Evolutionary conservation across 2,888 invertebrate genomes (phyloP).

Genomic region (Noctua janthina): DNA sequence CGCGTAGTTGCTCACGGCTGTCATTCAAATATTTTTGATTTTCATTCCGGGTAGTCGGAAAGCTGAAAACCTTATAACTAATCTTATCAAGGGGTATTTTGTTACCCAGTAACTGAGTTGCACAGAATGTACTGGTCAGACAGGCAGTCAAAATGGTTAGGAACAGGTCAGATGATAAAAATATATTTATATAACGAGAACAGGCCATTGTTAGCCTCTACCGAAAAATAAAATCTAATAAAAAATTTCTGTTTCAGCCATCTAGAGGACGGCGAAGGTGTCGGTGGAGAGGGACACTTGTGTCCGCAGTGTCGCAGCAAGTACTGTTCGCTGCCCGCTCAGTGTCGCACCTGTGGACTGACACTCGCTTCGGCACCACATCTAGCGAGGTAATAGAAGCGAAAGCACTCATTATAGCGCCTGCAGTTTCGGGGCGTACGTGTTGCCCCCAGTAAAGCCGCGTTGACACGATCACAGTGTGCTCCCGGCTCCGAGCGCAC

Average conservation of each 20-base stretch:
- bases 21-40: not conserved
- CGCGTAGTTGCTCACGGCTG: not conserved
- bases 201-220: not conserved
- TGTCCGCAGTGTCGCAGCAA: constrained; percentile 99
- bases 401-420: not conserved
- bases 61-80: not conserved
- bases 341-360: constrained; percentile 98
- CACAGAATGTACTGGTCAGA: not conserved
- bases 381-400: constrained; percentile 92
- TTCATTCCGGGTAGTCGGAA: not conserved
- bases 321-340: constrained; percentile 99
- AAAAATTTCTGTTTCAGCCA: constrained; percentile 32
- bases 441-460: not conserved
- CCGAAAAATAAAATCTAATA: not conserved
- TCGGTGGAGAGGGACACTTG: constrained; percentile 94
- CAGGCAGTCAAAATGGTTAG: not conserved
- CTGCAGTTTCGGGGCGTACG: not conserved
- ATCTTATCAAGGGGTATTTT: not conserved
- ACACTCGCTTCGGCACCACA: constrained; percentile 99
- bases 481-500: too few relatives aligned
- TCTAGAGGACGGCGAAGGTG: constrained; percentile 93
- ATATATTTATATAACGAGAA: not conserved
- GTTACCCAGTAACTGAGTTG: not conserved
- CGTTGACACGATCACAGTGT: too few relatives aligned
- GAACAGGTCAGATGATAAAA: not conserved